A percentile compares a stretch with the other conserved stretches of the same genome.
These are phyloP conservation scores for Orientallactaga sibirica DNA, from an alignment of 2,797 vertebrate genomes.

Conservation along the genomic window DNA sequence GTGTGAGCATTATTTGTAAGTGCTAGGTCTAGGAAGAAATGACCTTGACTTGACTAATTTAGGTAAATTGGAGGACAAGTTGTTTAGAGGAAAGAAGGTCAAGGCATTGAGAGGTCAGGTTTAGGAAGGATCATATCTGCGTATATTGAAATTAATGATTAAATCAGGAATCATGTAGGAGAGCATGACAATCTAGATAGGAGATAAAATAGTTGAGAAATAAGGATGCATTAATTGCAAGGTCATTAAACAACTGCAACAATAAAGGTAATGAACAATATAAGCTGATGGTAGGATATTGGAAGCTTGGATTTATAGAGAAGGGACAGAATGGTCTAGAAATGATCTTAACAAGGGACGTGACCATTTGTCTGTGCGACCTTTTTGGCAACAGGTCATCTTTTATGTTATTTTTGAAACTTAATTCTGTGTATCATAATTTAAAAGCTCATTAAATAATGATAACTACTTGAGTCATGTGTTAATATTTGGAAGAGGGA, in stretches of 20 bases:
- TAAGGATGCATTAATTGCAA: conserved; percentile 35
- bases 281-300: background rate
- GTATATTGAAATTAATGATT: conserved; percentile 13
- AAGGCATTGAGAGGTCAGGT: background rate
- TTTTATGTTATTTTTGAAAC: conserved; percentile 9
- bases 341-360: background rate
- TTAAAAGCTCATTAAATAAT: background rate
- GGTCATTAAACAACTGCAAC: background rate
- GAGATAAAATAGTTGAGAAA: conserved; percentile 29
- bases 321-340: background rate
- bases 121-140: background rate
- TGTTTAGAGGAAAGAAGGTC: conserved; percentile 3
- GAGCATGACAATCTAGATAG: background rate
- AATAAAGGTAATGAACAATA: conserved; percentile 22
- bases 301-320: conserved; percentile 7
- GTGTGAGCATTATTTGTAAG: background rate
- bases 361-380: background rate
- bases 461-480: background rate
- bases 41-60: background rate
- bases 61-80: background rate
- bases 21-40: background rate
- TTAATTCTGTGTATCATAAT: background rate
- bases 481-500: conserved; percentile 1
- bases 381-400: background rate
- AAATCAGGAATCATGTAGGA: background rate